Evolutionary conservation across 2,797 vertebrate species (phyloP), one percentile per base, ranked within the genome.

Genomic region (Protosalanx chinensis): DNA sequence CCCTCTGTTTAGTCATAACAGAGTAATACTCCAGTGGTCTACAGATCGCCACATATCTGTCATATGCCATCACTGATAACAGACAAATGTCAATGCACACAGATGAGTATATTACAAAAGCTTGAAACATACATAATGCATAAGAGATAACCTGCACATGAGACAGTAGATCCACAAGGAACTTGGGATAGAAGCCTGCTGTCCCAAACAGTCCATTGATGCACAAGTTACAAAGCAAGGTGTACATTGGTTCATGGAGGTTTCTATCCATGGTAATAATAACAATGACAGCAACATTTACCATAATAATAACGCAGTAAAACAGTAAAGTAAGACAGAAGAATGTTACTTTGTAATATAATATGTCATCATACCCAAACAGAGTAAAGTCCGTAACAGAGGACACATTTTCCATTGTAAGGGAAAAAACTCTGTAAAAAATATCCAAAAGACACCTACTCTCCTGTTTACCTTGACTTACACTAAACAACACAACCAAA

Each of bases 41-140:
- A 74, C 82, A 85, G 67, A 87, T 87, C 23, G 86, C 84, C 72
- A 82, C 51, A 62, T 85, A 84, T 6, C 85, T 77, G 75, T 88
- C 85, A 59, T 79, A 88, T 0, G 81, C 83, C 82, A 86, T 86
- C 0, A 84, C 15, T 23, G 79, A 30, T 10, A 83, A 76, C 23
- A 85, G 72, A 0, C 75, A 82, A 4, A 83, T 1, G 5, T 86
- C 80, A 63, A 64, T 20, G 64, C 64, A 71, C 58, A 30, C 75
- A 61, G 53, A 86, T 0, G 78, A 77, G 49, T 82, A 72, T 20
- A 87, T 61, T 0, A 83, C 76, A 0, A 76, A 60, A 72, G 73
- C 32, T 57, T 68, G 67, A 56, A 23, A 2, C 7, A 68, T 0
- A 57, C 67, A 68, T 32, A 15, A 51, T 35, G 5, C 2, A 57